Base-by-base conservation (phyloP, 2,888 invertebrate species). In the Phoenoteleia sp. region DNA sequence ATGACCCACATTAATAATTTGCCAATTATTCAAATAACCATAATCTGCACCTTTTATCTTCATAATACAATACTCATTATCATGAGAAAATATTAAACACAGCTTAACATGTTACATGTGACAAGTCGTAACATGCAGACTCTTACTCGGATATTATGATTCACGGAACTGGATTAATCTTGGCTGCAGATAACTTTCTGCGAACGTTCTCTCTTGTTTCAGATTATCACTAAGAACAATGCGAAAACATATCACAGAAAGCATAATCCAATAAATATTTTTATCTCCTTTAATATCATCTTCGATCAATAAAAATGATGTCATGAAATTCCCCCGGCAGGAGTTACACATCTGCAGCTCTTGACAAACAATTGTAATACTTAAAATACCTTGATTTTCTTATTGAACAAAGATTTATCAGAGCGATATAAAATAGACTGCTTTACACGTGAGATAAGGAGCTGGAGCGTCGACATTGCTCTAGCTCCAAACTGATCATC, bases 141-240 rank as follows among this genome's bases (percentile, higher is more conserved):
- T 82, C 71, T 82, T 71, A 66, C 66, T 71, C 21, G 42, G 58
- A 66, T 72, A 72, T 82, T 72, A 60, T 69, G 82, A 60, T 83
- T 79, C 83, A 39, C 25, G 54, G 77, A 79, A 83, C 47, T 72
- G 77, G 74, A 79, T 83, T 83, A 77, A 83, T 83, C 83, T 77
- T 62, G 15, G 62, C 54, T 21, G 15, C 39, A 72, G 83, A 77
- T 81, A 81, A 83, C 58, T 84, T 80, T 84, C 79, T 71, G 47
- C 56, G 80, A 84, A 84, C 60, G 62, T 64, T 80, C 56, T 80
- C 75, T 76, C 71, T 39, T 62, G 39, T 36, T 75, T 25, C 29
- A 56, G 60, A 84, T 80, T 66, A 76, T 56, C 36, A 29, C 3
- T 15, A 36, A 25, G 76, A 71, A 56, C 54, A 67, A 66, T 52